Evolutionary conservation across 2,797 vertebrate genomes (phyloP).

Genomic region (Myotis myotis): DNA sequence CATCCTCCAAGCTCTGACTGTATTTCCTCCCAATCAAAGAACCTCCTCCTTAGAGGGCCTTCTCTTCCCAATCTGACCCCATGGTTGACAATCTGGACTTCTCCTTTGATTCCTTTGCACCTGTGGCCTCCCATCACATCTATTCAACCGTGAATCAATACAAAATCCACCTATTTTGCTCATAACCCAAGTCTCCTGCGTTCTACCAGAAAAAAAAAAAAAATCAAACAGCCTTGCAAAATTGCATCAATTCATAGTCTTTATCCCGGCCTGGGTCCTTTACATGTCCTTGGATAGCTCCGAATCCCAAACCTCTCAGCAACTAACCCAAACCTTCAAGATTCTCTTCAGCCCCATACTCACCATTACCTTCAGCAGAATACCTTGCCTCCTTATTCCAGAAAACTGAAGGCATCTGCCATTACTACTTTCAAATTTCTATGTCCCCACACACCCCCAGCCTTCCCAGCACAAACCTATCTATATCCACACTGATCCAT

Average conservation of each 20-base stretch:
- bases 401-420: neutral
- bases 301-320: neutral
- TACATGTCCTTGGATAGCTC: neutral
- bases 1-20: neutral
- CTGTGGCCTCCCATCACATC: neutral
- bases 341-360: neutral
- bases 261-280: neutral
- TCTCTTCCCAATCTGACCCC: neutral
- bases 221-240: neutral
- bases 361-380: neutral
- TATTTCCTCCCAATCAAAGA: neutral
- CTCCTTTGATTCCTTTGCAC: slow-evolving; percentile 7
- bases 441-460: neutral
- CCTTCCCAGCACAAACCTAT: neutral
- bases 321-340: neutral
- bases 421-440: neutral
- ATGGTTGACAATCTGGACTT: neutral
- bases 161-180: neutral
- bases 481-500: neutral
- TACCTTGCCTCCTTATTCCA: neutral
- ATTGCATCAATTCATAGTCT: neutral
- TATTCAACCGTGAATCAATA: neutral
- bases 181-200: neutral
- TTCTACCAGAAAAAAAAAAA: neutral
- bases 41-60: neutral